Percentiles rank a stretch among this genome's conserved stretches.
These are phyloP conservation scores for Phytoseiulus persimilis DNA, from an alignment of 2,888 invertebrate species.

Conservation along the genomic window DNA sequence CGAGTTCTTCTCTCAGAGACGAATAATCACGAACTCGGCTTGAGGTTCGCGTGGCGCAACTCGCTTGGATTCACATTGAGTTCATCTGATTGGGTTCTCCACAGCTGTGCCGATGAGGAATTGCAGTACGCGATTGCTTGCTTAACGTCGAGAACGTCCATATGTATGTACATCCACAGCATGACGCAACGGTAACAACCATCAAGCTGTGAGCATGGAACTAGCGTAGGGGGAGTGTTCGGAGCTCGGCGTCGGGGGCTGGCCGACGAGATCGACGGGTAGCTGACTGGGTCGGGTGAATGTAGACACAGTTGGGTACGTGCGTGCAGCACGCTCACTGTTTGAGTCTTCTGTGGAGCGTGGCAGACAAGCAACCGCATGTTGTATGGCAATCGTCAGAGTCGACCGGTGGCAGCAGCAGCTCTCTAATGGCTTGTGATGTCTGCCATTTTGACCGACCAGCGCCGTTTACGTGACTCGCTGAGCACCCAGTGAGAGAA, in stretches of 20 bases:
- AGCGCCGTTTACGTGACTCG: not conserved
- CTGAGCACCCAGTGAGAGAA: not conserved
- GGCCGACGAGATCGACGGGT: not conserved
- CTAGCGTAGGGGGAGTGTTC: not conserved
- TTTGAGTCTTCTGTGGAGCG: not conserved
- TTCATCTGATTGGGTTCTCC: not conserved
- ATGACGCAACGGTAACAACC: not conserved
- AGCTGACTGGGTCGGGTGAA: not conserved
- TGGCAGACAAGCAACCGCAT: not conserved
- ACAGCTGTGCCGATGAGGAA: not conserved
- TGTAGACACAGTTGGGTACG: not conserved
- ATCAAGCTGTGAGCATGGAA: not conserved
- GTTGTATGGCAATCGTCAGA: not conserved
- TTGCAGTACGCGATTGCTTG: not conserved
- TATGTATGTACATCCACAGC: not conserved
- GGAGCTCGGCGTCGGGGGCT: not conserved
- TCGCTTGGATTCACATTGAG: not conserved
- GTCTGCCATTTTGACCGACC: not conserved
- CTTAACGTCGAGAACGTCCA: not conserved
- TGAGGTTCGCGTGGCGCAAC: not conserved
- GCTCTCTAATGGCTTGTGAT: constrained; percentile 5
- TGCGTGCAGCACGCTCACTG: not conserved
- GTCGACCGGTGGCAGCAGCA: not conserved
- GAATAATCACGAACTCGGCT: not conserved
- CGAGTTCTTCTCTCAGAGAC: not conserved